Evolutionary conservation across 1,140 invertebrate genomes (phyloP).

Genomic region (Macrocentrus cingulum): DNA sequence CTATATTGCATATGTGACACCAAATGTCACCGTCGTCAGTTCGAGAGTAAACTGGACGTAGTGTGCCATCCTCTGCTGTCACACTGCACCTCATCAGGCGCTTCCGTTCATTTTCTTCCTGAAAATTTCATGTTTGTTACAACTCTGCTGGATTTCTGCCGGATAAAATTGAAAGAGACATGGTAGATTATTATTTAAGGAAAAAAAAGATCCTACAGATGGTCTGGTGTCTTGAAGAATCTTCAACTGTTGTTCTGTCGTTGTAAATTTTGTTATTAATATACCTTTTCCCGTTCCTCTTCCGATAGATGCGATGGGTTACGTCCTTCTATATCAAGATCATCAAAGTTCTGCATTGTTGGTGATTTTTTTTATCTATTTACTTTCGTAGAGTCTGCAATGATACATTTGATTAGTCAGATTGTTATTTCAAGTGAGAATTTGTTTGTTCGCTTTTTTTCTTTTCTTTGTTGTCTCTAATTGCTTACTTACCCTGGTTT

Average conservation of each 20-base stretch:
- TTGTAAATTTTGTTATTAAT: constrained; percentile 24
- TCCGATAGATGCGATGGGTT: constrained; percentile 54
- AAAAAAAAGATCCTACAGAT: background rate
- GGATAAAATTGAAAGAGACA: too few species aligned
- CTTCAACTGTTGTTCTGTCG: background rate
- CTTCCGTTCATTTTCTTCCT: constrained; percentile 57
- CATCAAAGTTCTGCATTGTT: constrained; percentile 57
- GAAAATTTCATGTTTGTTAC: constrained; percentile 20
- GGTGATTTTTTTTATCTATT: background rate
- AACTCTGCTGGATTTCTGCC: too few species aligned
- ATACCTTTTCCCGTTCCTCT: constrained; percentile 58
- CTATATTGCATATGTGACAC: constrained; percentile 58
- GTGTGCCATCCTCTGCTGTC: constrained; percentile 54
- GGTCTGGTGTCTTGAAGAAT: background rate
- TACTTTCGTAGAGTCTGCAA: background rate
- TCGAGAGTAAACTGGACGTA: constrained; percentile 54
- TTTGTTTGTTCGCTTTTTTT: too few species aligned
- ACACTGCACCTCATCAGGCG: constrained; percentile 57
- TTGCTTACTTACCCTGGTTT: too few species aligned
- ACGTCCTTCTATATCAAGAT: constrained; percentile 58
- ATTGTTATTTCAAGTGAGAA: too few species aligned
- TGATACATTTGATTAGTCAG: too few species aligned
- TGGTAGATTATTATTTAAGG: too few species aligned
- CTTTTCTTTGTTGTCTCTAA: too few species aligned
- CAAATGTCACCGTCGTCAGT: constrained; percentile 57